phyloP scores from a whole-genome alignment of 2,797 vertebrate species.

The Micrastur ruficollis region DNA sequence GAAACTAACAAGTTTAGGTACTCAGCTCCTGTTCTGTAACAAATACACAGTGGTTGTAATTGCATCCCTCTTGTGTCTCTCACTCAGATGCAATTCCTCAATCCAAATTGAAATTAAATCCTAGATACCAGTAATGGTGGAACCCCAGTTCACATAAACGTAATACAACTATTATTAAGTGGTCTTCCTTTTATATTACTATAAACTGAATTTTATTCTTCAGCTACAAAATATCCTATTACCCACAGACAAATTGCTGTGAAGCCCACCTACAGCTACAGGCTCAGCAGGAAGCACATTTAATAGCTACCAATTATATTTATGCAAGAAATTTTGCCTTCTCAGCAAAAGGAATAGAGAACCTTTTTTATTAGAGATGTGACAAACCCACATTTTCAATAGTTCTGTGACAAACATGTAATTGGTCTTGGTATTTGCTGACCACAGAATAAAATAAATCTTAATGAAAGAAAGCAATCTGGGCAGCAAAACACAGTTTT shows the following conservation, averaged over 20 bases:
- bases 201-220: slow-evolving; percentile 38
- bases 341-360: slow-evolving; percentile 49
- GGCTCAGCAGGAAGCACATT: slow-evolving; percentile 50
- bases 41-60: not conserved
- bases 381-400: slow-evolving; percentile 43
- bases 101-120: slow-evolving; percentile 16
- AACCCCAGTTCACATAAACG: not conserved
- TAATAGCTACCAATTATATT: slow-evolving; percentile 51
- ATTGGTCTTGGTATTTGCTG: slow-evolving; percentile 10
- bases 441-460: slow-evolving; percentile 35
- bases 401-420: slow-evolving; percentile 30
- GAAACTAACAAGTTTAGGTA: not conserved
- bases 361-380: slow-evolving; percentile 31
- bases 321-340: slow-evolving; percentile 39
- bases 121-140: not conserved
- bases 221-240: slow-evolving; percentile 60
- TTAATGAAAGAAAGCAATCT: not conserved
- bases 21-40: not conserved
- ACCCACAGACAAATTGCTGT: slow-evolving; percentile 56
- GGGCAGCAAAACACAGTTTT: not conserved
- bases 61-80: not conserved
- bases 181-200: slow-evolving; percentile 46
- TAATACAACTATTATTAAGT: slow-evolving; percentile 35
- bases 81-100: not conserved
- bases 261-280: slow-evolving; percentile 65